Evolutionary conservation across 2,888 invertebrate genomes (phyloP), one percentile per base, ranked within the genome.

Genomic region (Caenorhabditis sp.): DNA sequence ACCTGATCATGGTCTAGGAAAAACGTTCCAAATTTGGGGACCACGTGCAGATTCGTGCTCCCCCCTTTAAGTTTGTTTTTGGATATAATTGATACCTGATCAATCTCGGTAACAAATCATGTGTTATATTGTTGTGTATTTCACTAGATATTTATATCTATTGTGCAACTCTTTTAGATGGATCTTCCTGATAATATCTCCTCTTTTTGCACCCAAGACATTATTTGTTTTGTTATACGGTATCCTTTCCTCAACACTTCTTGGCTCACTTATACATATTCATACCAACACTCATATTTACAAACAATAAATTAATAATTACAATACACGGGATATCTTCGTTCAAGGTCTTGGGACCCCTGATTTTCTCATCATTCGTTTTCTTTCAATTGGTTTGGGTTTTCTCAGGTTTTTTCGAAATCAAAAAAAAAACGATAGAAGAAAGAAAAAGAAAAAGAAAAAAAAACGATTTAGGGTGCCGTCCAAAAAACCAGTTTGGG

Each of bases 401-500:
- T 26, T 26, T 26, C 54, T 54, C 24, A 26, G 26, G 54, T 24
- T 54, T 26, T 66, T 71, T 58, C 66, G 66, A 59, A 59, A 62
- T 62, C 57, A 71, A 66, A 71, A 71, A 66, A 66, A 58, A 27
- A 43, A 58, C 17, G 50, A 55, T 49, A 59, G 49, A 27, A 62
- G 26, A 59, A 59, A 49, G 49, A 59, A 37, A 69, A 55, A 58
- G 17, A 68, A 43, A 12, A 36, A 36, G 12, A 12, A 36, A 36
- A 36, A 36, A 36, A 43, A 43, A 43, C 43, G 43, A 43, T 43
- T 43, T 43, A 43, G 43, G 43, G 43, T 43, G 43, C 43, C 43
- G 43, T 43, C 43, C 58, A 66, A 62, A 70, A 70, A 70, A 70
- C 70, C 70, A 70, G 70, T 70, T 70, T 59, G 10, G 51, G 70